Percentiles rank a stretch among this genome's conserved stretches.
phyloP scores from a whole-genome alignment of 1,140 invertebrate species.

The Sminthurides bifidus region DNA sequence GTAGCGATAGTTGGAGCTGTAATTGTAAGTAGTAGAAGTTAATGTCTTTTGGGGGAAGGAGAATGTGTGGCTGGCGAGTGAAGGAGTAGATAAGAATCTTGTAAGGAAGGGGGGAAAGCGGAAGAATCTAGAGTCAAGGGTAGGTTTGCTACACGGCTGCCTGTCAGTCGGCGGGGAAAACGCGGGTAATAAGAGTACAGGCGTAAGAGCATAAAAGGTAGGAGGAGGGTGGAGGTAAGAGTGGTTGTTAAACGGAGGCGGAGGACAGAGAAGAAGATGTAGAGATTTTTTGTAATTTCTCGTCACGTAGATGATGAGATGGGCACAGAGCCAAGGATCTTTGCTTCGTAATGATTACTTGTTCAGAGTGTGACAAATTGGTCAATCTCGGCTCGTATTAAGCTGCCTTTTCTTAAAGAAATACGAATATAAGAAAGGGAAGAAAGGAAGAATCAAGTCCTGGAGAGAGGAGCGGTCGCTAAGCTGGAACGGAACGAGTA shows the following conservation, averaged over 20 bases:
- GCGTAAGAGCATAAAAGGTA: neutral
- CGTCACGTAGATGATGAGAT: conserved; percentile 13
- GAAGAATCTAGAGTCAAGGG: too few species aligned
- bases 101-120: neutral
- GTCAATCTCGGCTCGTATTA: conserved; percentile 7
- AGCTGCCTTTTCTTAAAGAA: too few species aligned
- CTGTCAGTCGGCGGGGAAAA: neutral
- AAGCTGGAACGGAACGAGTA: too few species aligned
- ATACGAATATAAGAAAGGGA: too few species aligned
- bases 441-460: too few species aligned
- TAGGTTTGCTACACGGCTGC: too few species aligned
- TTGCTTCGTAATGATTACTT: conserved; percentile 9
- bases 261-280: neutral
- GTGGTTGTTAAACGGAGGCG: neutral
- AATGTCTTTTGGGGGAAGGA: too few species aligned
- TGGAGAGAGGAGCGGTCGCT: too few species aligned
- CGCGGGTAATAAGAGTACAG: neutral
- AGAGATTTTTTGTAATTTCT: conserved; percentile 12
- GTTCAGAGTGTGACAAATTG: conserved; percentile 12
- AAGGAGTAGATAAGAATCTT: neutral
- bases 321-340: conserved; percentile 9
- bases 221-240: neutral
- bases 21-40: too few species aligned
- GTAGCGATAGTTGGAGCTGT: too few species aligned
- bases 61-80: neutral